Percentiles rank a stretch among this genome's conserved stretches.
These are phyloP conservation scores for Pholis gunnellus DNA, from an alignment of 2,113 vertebrate species.

Conservation along the genomic window DNA sequence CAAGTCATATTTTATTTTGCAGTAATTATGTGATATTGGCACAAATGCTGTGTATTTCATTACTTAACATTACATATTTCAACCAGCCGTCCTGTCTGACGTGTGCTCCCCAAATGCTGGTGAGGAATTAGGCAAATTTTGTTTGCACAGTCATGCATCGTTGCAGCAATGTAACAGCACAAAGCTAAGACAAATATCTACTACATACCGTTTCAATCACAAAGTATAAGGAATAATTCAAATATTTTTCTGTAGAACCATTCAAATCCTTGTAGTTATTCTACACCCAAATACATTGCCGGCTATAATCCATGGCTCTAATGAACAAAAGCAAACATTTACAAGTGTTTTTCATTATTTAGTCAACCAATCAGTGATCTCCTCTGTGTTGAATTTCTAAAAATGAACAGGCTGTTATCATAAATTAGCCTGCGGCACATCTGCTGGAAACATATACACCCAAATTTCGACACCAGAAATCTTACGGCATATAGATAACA, in stretches of 20 bases:
- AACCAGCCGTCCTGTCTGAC: slow-evolving; percentile 9
- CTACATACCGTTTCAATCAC: not conserved
- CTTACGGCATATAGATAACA: not conserved
- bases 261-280: slow-evolving; percentile 4
- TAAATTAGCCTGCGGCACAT: not conserved
- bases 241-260: slow-evolving; percentile 10
- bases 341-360: not conserved
- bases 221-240: slow-evolving; percentile 4
- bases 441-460: not conserved
- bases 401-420: not conserved
- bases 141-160: slow-evolving; percentile 19
- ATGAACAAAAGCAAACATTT: slow-evolving; percentile 12
- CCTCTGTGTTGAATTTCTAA: not conserved
- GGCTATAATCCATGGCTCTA: not conserved
- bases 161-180: not conserved
- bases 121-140: slow-evolving; percentile 30
- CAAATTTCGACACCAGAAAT: not conserved
- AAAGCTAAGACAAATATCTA: slow-evolving; percentile 15
- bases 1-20: slow-evolving; percentile 1
- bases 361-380: not conserved
- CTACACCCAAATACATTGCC: not conserved
- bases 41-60: not conserved
- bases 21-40: not conserved
- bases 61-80: not conserved
- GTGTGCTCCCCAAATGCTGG: not conserved